Percentiles rank a stretch among this genome's conserved stretches.
phyloP scores from a whole-genome alignment of 2,113 vertebrate genomes.

The Notothenia rossii region DNA sequence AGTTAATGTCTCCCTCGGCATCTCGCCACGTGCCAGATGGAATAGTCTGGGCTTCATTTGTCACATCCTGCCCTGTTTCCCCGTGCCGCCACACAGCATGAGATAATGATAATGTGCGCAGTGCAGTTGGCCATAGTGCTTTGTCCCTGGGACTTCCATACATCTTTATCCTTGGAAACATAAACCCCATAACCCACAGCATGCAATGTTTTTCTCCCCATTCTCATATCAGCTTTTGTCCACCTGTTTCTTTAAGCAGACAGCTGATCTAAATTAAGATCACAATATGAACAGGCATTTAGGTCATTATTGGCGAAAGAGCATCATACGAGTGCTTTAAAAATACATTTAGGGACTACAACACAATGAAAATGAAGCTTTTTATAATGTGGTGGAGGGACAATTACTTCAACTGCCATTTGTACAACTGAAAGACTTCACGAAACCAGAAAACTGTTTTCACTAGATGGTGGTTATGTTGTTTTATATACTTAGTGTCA shows the following conservation, averaged over 20 bases:
- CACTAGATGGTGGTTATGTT: background rate
- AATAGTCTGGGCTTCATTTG: constrained; percentile 59
- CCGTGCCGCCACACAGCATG: constrained; percentile 30
- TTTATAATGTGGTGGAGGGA: background rate
- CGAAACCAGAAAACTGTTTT: background rate
- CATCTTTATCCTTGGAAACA: constrained; percentile 49
- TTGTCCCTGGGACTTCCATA: constrained; percentile 58
- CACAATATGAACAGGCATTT: background rate
- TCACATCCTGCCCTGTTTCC: constrained; percentile 30
- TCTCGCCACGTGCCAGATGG: constrained; percentile 72
- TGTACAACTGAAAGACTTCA: background rate
- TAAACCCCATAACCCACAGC: constrained; percentile 12
- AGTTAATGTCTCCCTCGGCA: constrained; percentile 73
- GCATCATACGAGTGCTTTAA: too few species aligned
- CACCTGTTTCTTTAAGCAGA: constrained; percentile 3
- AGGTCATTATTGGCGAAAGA: background rate
- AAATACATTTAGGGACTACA: background rate
- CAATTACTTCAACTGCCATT: background rate
- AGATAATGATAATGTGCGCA: constrained; percentile 72
- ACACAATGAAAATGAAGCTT: background rate
- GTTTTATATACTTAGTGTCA: background rate
- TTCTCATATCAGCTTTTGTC: constrained; percentile 19
- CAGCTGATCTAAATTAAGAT: constrained; percentile 8
- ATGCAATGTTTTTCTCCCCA: background rate
- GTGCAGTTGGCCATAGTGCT: constrained; percentile 48